These are phyloP conservation scores for Sterrhoptilus dennistouni DNA, from an alignment of 2,113 vertebrate genomes.

Conservation along the genomic window DNA sequence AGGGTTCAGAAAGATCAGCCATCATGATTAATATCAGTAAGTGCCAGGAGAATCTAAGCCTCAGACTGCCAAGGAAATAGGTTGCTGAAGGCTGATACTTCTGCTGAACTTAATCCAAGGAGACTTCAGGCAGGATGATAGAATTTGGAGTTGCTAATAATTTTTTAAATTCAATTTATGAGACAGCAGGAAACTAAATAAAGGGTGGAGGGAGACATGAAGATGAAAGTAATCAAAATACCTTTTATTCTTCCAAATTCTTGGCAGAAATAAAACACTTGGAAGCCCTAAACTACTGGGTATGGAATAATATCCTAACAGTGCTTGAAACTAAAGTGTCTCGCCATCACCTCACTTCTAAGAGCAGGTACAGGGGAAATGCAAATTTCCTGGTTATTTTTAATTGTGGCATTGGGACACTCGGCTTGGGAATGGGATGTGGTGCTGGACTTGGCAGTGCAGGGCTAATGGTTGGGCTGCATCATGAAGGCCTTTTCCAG, in stretches of 20 bases:
- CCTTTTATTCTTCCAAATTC: not conserved
- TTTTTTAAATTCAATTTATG: not conserved
- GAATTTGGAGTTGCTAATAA: not conserved
- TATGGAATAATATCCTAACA: not conserved
- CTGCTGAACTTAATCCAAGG: not conserved
- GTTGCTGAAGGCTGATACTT: not conserved
- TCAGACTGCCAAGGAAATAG: not conserved
- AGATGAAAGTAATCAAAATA: not conserved
- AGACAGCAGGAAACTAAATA: not conserved
- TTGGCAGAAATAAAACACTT: not conserved
- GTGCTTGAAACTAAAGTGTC: not conserved
- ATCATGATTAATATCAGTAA: not conserved
- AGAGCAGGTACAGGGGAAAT: not conserved
- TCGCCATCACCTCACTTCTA: accelerated
- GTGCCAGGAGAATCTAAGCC: not conserved
- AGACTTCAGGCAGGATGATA: not conserved
- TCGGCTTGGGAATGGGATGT: not conserved
- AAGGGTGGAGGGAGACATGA: not conserved
- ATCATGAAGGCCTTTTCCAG: not conserved
- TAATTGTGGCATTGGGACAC: not conserved
- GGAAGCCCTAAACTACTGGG: accelerated
- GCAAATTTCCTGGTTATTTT: not conserved
- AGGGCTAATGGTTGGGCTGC: not conserved
- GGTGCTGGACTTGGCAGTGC: not conserved
- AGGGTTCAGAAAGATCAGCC: not conserved